phyloP scores from a whole-genome alignment of 2,888 invertebrate species.

The Tetheella fluctuosa region DNA sequence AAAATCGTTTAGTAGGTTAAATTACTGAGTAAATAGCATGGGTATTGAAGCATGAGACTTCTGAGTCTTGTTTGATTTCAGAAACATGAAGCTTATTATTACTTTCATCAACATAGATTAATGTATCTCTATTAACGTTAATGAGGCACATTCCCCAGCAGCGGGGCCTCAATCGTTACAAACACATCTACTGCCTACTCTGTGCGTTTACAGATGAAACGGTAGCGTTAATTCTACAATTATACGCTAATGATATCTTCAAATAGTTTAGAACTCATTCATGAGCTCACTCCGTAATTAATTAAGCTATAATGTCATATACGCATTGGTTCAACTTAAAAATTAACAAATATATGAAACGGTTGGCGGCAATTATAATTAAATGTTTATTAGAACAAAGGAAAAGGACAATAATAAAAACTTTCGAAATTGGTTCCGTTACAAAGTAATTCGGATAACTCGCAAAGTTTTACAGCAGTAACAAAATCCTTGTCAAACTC shows the following conservation, averaged over 20 bases:
- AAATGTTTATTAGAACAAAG: no score
- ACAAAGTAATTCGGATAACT: slow-evolving; percentile 1
- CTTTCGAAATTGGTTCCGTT: no score
- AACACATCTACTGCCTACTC: slow-evolving; percentile 20
- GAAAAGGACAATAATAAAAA: no score
- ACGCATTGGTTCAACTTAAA: background rate
- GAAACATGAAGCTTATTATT: slow-evolving; percentile 57
- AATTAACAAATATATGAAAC: no score
- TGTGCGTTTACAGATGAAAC: background rate
- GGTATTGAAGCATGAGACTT: background rate
- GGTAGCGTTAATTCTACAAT: slow-evolving; percentile 22
- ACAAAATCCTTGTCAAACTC: slow-evolving; percentile 18
- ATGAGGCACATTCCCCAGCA: slow-evolving; percentile 69
- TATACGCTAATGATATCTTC: slow-evolving; percentile 37
- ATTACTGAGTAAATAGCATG: background rate
- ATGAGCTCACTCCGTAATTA: background rate
- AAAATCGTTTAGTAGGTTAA: slow-evolving; percentile 1
- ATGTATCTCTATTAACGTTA: slow-evolving; percentile 70
- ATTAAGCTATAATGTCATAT: background rate
- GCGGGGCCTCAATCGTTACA: slow-evolving; percentile 39
- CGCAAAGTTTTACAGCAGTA: slow-evolving; percentile 7
- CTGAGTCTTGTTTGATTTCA: slow-evolving; percentile 36
- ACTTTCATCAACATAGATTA: slow-evolving; percentile 72
- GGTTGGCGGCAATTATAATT: no score
- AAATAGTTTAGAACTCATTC: slow-evolving; percentile 28